Evolutionary conservation across 2,113 vertebrate genomes (phyloP), one percentile per base, ranked within the genome.

Genomic region (Melanotaenia duboulayi): DNA sequence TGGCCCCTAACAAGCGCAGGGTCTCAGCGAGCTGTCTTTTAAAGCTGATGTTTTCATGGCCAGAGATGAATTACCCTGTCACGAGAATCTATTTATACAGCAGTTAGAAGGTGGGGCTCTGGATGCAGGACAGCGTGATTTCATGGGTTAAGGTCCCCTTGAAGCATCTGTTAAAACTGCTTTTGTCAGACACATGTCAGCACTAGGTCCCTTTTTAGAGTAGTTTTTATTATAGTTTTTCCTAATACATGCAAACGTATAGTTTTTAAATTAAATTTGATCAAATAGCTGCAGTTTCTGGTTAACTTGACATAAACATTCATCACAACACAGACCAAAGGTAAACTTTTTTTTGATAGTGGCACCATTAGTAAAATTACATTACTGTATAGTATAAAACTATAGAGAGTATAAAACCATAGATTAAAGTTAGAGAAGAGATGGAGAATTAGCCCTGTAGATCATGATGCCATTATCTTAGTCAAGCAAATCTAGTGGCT

Each of bases 21-120:
- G 94, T 95, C 95, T 96, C 93, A 93, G 94, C 92, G 93, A 95
- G 94, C 96, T 96, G 95, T 96, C 95, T 86, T 95, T 96, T 95
- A 96, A 94, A 96, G 94, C 92, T 96, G 94, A 96, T 96, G 95
- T 95, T 96, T 96, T 96, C 94, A 95, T 95, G 95, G 95, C 94
- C 94, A 91, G 93, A 95, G 95, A 96, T 97, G 94, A 96, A 97
- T 97, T 96, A 95, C 95, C 94, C 95, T 96, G 95, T 95, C 96
- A 97, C 80, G 85, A 94, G 93, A 95, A 95, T 96, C 95, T 95
- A 96, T 96, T 96, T 96, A 96, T 96, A 96, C 93, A 94, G 94
- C 93, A 94, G 94, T 95, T 93, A 93, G 88, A 93, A 91, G 95
- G 94, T 93, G 94, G 92, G 87, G 93, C 90, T 93, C 91, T 94